Base-by-base conservation (phyloP, 2,113 vertebrate genomes). In the Oreochromis aureus region DNA sequence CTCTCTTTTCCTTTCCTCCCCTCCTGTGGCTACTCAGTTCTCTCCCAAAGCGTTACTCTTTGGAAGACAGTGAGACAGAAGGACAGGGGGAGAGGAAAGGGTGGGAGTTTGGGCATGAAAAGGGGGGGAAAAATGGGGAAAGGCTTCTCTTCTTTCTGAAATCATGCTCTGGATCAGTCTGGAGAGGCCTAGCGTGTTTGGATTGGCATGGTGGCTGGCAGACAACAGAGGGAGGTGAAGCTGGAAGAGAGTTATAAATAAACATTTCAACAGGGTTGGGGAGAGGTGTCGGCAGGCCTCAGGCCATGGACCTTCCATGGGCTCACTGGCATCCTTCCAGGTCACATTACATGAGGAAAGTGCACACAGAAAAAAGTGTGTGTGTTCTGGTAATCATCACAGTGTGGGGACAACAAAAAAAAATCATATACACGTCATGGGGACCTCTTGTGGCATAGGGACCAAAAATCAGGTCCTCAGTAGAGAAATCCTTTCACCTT, bases 271-370 rank as follows among this genome's bases (percentile, higher is more conserved):
- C 96, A 11, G 93, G 95, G 92, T 96, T 96, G 96, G 95, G 95
- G 97, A 98, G 97, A 97, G 96, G 96, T 94, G 97, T 95, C 94
- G 85, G 94, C 94, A 95, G 96, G 94, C 96, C 89, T 90, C 73
- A 86, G 81, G 95, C 91, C 80, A 86, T 80, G 81, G 89, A 95
- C 94, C 94, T 90, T 91, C 95, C 92, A 91, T 90, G 55, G 89
- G 93, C 94, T 96, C 86, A 3, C 92, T 97, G 94, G 97, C 96
- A 93, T 96, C 96, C 96, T 94, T 95, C 96, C 95, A 94, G 95
- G 94, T 96, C 95, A 95, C 95, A 97, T 97, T 96, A 97, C 97
- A 97, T 95, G 95, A 97, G 96, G 94, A 93, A 94, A 94, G 69
- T 83, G 76, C 69, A 56, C 87, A 89, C 86, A 79, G 87, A 88